These are phyloP conservation scores for Drosophila sechellia DNA, from an alignment of 1,140 invertebrate species.

Conservation along the genomic window DNA sequence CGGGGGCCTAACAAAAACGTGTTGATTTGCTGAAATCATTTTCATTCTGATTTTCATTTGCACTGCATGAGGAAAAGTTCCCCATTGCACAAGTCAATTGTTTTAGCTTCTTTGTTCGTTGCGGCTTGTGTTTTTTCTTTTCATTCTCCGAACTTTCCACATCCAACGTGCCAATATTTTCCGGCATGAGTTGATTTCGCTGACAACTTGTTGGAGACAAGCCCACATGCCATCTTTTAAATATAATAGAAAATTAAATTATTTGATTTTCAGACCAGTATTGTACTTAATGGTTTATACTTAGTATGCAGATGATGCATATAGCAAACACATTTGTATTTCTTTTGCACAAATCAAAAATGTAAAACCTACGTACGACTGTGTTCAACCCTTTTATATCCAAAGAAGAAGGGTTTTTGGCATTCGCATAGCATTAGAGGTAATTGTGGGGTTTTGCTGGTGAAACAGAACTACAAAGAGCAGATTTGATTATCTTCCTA, in stretches of 20 bases:
- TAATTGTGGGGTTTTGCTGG: conserved; percentile 10
- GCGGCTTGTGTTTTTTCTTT: too few species aligned
- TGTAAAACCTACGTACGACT: conserved; percentile 6
- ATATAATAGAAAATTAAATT: not conserved
- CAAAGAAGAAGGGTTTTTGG: not conserved
- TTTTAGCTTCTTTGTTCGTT: conserved; percentile 31
- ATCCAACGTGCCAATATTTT: conserved; percentile 12
- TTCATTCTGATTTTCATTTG: conserved; percentile 41
- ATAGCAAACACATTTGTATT: too few species aligned
- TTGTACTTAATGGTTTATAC: too few species aligned
- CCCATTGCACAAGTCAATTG: conserved; percentile 41
- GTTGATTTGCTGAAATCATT: conserved; percentile 63
- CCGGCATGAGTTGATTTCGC: conserved; percentile 15
- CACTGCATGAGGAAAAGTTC: conserved; percentile 28
- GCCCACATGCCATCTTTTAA: not conserved
- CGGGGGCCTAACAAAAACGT: conserved; percentile 49
- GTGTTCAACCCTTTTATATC: not conserved
- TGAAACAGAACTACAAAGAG: conserved; percentile 1
- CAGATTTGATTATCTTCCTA: conserved; percentile 38
- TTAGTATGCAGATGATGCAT: too few species aligned
- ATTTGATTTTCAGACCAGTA: too few species aligned
- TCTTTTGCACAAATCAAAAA: conserved; percentile 9
- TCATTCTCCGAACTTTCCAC: conserved; percentile 5
- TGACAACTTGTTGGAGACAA: not conserved
- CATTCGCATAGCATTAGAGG: conserved; percentile 10